phyloP scores from a whole-genome alignment of 2,113 vertebrate genomes.

The Paraplagusia blochii region DNA sequence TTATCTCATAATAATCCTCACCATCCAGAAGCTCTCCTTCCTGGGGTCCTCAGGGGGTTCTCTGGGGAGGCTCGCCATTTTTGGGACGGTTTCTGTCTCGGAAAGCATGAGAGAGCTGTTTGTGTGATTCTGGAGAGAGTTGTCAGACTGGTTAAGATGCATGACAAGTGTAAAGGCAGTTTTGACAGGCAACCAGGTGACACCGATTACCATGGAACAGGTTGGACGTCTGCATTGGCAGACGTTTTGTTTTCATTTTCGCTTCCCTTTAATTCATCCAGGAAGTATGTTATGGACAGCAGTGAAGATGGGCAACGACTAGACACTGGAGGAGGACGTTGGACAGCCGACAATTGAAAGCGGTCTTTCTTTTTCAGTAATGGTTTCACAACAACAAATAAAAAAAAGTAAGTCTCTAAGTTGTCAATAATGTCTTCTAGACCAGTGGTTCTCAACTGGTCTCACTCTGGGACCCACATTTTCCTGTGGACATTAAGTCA shows the following conservation, averaged over 20 bases:
- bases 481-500: too few species aligned
- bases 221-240: slow-evolving; percentile 20
- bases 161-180: slow-evolving; percentile 12
- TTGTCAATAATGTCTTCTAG: too few species aligned
- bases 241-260: background rate
- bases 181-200: slow-evolving; percentile 36
- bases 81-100: slow-evolving; percentile 34
- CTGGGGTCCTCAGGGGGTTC: slow-evolving; percentile 61
- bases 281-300: too few species aligned
- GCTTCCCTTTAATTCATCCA: too few species aligned
- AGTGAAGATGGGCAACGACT: too few species aligned
- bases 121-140: slow-evolving; percentile 16
- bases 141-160: slow-evolving; percentile 42
- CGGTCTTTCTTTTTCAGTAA: too few species aligned
- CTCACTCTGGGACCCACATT: too few species aligned
- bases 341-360: too few species aligned
- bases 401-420: too few species aligned
- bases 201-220: slow-evolving; percentile 34
- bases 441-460: too few species aligned
- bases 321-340: too few species aligned
- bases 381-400: too few species aligned
- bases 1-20: slow-evolving; percentile 57
- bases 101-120: slow-evolving; percentile 23
- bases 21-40: slow-evolving; percentile 80
- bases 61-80: slow-evolving; percentile 68